phyloP scores from a whole-genome alignment of 2,113 vertebrate species.

The Rhinoderma darwinii region DNA sequence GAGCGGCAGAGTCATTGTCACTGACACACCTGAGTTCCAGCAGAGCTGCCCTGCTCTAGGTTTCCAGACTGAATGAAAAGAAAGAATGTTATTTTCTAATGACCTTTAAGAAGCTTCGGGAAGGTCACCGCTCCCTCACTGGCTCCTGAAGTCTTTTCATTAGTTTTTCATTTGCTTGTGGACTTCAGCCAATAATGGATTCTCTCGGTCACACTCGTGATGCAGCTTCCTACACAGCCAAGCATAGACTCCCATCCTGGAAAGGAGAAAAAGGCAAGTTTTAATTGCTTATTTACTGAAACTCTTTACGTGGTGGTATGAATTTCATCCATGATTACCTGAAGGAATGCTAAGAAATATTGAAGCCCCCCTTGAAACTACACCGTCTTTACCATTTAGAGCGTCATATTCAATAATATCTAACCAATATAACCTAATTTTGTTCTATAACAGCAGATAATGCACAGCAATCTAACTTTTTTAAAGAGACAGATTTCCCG shows the following conservation, averaged over 20 bases:
- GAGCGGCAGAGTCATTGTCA: neutral
- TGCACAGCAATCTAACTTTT: neutral
- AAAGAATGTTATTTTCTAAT: conserved; percentile 30
- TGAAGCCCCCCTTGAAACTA: neutral
- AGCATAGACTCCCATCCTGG: conserved; percentile 34
- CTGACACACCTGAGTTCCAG: conserved; percentile 3
- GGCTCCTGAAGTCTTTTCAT: conserved; percentile 49
- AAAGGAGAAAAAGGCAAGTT: conserved; percentile 15
- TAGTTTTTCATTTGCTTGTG: conserved; percentile 56
- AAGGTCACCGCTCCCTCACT: conserved; percentile 52
- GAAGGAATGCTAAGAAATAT: neutral
- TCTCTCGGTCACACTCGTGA: conserved; percentile 32
- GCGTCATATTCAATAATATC: no score
- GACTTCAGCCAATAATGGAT: conserved; percentile 53
- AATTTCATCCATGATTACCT: neutral
- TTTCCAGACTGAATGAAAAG: neutral
- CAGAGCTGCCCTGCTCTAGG: neutral
- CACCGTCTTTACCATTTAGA: no score
- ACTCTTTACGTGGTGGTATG: neutral
- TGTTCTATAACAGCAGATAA: neutral
- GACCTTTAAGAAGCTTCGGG: conserved; percentile 48
- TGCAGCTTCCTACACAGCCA: conserved; percentile 25
- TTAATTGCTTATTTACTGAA: conserved; percentile 20
- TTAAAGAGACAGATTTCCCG: neutral
- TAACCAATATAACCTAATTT: neutral